These are phyloP conservation scores for Chironomus riparius DNA, from an alignment of 2,888 invertebrate genomes.

Conservation along the genomic window DNA sequence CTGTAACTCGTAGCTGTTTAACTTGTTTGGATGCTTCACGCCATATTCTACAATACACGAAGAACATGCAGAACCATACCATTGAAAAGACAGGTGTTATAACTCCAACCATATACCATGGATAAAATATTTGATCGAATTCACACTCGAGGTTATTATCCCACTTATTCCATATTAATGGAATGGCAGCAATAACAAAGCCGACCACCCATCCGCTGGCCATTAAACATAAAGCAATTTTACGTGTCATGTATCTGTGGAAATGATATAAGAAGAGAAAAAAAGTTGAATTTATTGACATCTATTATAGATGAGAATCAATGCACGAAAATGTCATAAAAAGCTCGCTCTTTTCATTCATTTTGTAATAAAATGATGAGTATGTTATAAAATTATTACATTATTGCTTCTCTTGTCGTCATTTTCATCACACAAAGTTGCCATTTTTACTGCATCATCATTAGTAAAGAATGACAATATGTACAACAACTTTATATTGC, in stretches of 20 bases:
- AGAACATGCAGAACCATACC: constrained; percentile 65
- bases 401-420: not conserved
- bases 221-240: constrained; percentile 54
- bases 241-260: constrained; percentile 55
- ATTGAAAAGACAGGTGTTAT: constrained; percentile 63
- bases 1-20: constrained; percentile 54
- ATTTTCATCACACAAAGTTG: too few species aligned
- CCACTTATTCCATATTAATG: constrained; percentile 73
- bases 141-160: constrained; percentile 53
- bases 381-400: not conserved
- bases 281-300: not conserved
- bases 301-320: constrained; percentile 13
- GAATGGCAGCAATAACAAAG: constrained; percentile 56
- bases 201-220: constrained; percentile 59
- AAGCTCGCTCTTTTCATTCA: not conserved
- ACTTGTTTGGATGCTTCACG: constrained; percentile 65
- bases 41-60: constrained; percentile 70
- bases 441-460: not conserved
- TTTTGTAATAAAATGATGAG: not conserved
- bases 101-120: constrained; percentile 43
- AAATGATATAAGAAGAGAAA: not conserved
- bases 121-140: constrained; percentile 53
- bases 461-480: not conserved
- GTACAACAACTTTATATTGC: too few species aligned
- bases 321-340: not conserved